Base-by-base conservation (phyloP, 2,888 invertebrate species). In the Drosophila nr. perissopoda region DNA sequence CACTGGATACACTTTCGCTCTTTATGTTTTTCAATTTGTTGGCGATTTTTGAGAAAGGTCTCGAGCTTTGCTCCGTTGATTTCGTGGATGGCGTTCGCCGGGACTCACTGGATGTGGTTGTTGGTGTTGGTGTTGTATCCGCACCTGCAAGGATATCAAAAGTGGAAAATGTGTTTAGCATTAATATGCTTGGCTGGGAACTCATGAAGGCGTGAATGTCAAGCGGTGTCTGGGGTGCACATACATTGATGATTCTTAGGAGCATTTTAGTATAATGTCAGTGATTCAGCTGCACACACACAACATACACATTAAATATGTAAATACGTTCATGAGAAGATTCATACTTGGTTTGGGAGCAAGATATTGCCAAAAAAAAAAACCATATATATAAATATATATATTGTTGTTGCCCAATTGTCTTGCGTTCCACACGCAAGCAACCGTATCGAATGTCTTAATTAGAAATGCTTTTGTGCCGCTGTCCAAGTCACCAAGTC, bases 381-480 rank as follows among this genome's bases (percentile, higher is more conserved):
- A 36, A 18, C 5, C 8, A 31, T 57, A 38, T 13, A 29, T 8
- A 42, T 11, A 57, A 16, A 52, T 21, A 57, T 40, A 42, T 40
- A 42, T 40, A 31, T 31, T 40, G n/a, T 31, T n/a, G 54, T 76
- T 84, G 79, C 74, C 76, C 76, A 83, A 84, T 77, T 75, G 76
- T 81, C 71, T 89, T 79, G 86, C 84, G 86, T 89, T 90, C 82
- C 84, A 87, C 91, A 91, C 91, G 88, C 91, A 89, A 90, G 82
- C 88, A 73, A 58, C 83, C 91, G 76, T 86, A 91, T 91, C 91
- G 91, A 92, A 91, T 92, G 91, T 91, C 92, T 91, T 91, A 91
- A 92, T 92, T 91, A 92, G 91, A 91, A 89, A 91, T 80, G 74
- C 78, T 77, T 74, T 79, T 73, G 69, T 64, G 68, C 64, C 70